Evolutionary conservation across 2,888 invertebrate species (phyloP).

Genomic region (Apantesis nais): DNA sequence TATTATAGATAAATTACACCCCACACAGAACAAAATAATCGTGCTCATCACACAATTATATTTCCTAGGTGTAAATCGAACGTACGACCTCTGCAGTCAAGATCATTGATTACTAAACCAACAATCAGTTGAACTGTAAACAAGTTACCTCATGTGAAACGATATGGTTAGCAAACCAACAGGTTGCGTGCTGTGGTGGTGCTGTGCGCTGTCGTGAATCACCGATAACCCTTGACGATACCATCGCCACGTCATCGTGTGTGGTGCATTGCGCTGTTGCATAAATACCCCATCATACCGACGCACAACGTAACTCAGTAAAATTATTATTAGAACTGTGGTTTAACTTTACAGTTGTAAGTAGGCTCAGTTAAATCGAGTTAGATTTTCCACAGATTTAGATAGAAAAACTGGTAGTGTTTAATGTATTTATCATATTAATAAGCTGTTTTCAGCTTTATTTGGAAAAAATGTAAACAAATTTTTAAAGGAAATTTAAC

Average conservation of each 20-base stretch:
- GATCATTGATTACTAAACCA: background rate
- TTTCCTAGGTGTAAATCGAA: background rate
- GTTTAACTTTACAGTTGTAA: background rate
- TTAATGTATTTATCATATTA: no score
- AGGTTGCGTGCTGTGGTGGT: slow-evolving; percentile 34
- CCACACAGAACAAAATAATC: no score
- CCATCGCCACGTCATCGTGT: slow-evolving; percentile 20
- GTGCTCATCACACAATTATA: no score
- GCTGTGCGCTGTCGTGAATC: slow-evolving; percentile 38
- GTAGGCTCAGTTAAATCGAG: background rate
- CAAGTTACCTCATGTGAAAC: background rate
- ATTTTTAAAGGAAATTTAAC: background rate
- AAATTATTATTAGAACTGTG: background rate
- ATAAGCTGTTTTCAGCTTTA: no score
- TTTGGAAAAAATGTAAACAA: no score
- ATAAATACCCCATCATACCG: background rate
- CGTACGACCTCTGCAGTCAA: background rate
- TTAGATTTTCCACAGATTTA: background rate
- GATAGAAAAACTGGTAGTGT: no score
- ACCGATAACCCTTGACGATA: slow-evolving; percentile 37
- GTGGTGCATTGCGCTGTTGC: slow-evolving; percentile 33
- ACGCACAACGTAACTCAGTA: background rate
- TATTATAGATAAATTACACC: no score
- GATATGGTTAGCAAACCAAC: slow-evolving; percentile 23
- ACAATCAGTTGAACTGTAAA: background rate